Evolutionary conservation across 2,888 invertebrate species (phyloP).

Genomic region (Drosophila siamana): DNA sequence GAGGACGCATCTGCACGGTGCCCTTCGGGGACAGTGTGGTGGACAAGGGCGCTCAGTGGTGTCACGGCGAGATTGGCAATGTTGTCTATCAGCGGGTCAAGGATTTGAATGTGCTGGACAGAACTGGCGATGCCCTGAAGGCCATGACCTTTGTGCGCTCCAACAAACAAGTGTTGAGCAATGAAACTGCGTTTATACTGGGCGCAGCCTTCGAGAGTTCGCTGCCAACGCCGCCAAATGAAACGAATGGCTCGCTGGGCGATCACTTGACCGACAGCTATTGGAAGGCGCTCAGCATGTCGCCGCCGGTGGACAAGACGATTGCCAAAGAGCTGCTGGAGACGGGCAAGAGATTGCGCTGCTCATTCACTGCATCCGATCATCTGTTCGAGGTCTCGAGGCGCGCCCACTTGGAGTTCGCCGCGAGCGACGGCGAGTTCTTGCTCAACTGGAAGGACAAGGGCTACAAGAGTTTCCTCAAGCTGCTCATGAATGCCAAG

Average conservation of each 20-base stretch:
- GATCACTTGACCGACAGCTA: constrained; percentile 78
- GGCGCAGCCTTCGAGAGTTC: constrained; percentile 30
- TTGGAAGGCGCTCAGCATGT: constrained; percentile 59
- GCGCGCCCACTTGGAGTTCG: constrained; percentile 87
- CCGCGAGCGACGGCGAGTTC: constrained; percentile 89
- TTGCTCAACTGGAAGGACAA: constrained; percentile 90
- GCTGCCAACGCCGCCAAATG: constrained; percentile 26
- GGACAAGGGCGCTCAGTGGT: constrained; percentile 93
- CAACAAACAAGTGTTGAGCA: constrained; percentile 83
- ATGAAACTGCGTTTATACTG: constrained; percentile 71
- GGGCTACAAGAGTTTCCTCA: constrained; percentile 89
- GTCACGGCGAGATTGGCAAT: constrained; percentile 88
- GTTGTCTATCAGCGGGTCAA: constrained; percentile 87
- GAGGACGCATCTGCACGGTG: constrained; percentile 88
- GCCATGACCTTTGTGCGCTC: constrained; percentile 78
- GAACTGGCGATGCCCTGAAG: constrained; percentile 67
- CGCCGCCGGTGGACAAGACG: constrained; percentile 75
- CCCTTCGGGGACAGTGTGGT: constrained; percentile 87
- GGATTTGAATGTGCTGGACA: constrained; percentile 72
- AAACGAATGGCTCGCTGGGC: constrained; percentile 81
- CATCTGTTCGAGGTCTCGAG: constrained; percentile 89
- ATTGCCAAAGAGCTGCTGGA: constrained; percentile 87
- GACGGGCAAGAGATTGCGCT: constrained; percentile 86
- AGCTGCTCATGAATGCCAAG: constrained; percentile 87
- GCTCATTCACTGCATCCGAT: constrained; percentile 87